Base-by-base conservation (phyloP, 1,140 invertebrate genomes). In the Cotesia glomerata region DNA sequence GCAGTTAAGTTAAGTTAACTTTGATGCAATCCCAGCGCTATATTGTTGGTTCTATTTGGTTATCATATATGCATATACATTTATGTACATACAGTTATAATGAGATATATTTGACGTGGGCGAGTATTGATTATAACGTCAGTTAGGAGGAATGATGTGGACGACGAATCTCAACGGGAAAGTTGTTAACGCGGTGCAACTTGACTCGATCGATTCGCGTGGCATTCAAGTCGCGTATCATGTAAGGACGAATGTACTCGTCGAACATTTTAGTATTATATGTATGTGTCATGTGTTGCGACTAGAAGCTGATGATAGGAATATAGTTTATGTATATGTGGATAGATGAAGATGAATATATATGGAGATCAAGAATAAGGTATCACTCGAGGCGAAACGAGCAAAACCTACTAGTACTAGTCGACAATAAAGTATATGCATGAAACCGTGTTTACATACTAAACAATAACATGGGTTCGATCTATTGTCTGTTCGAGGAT, bases 401-500 rank as follows among this genome's bases (percentile, higher is more conserved):
- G 39, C 39, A 45, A 45, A 45, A 11, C 39, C 39, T 45, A 45
- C 39, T 9, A 45, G 39, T 45, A 45, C 39, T 9, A 45, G 39
- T 7, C 8, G 4, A 45, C 39, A 7, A 7, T 45, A 45, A 45
- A 45, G 5, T 45, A 45, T 45, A 45, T 45, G 11, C 34, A 69
- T 65, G 75, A 69, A 74, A 72, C 77, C 77, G 77, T 80, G 74
- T 68, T 36, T 52, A 67, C 51, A 62, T 58, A 64, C 64, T 52
- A 49, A 49, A 62, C 45, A 71, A 52, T 65, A 39, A 61, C 16
- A 36, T 76, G 79, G 81, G 81, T 79, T 80, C 82, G 79, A 9
- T 79, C 81, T 72, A 86, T 86, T 86, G 83, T 85, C 77, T 81
- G 74, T 4, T 39, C 49, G 81, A 86, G 83, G 84, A 85, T 85